Conservation (phyloP, 2,888 invertebrate genomes). For the Macaria liturata region DNA sequence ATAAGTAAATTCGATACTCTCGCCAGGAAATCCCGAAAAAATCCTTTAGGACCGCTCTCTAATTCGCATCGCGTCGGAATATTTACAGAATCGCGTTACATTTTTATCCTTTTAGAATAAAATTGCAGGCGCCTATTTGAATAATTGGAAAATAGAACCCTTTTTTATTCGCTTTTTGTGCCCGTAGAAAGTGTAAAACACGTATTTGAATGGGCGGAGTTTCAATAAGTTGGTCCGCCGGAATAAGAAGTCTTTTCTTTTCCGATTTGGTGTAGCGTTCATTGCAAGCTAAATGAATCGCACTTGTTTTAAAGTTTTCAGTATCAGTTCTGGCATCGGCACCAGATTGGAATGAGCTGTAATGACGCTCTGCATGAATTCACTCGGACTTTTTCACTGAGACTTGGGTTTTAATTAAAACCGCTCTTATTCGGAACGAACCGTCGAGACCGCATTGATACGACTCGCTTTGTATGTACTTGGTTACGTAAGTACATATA, state of each 20-base stretch:
- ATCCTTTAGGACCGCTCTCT: conserved; percentile 55
- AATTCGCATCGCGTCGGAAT: conserved; percentile 59
- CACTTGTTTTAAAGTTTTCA: conserved; percentile 67
- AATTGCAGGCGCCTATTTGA: conserved; percentile 55
- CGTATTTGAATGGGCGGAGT: conserved; percentile 46
- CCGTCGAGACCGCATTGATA: conserved; percentile 33
- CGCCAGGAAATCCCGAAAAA: conserved; percentile 37
- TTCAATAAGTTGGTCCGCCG: conserved; percentile 44
- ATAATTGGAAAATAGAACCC: conserved; percentile 60
- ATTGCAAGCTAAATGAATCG: conserved; percentile 68
- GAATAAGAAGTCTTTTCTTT: conserved; percentile 45
- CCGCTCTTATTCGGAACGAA: conserved; percentile 46
- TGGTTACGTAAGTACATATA: background rate
- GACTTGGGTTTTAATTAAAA: conserved; percentile 68
- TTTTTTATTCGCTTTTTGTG: conserved; percentile 43
- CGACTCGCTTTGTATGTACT: conserved; percentile 2
- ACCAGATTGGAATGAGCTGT: conserved; percentile 56
- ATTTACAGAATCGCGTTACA: conserved; percentile 58
- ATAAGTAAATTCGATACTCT: conserved; percentile 73
- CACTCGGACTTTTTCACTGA: conserved; percentile 39
- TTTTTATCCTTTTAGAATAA: conserved; percentile 58
- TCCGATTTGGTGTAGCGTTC: conserved; percentile 57
- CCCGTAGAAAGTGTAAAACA: conserved; percentile 49
- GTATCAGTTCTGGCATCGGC: conserved; percentile 58
- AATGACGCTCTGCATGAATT: conserved; percentile 61